phyloP scores from a whole-genome alignment of 2,113 vertebrate genomes.

The Pachycephala philippinensis region DNA sequence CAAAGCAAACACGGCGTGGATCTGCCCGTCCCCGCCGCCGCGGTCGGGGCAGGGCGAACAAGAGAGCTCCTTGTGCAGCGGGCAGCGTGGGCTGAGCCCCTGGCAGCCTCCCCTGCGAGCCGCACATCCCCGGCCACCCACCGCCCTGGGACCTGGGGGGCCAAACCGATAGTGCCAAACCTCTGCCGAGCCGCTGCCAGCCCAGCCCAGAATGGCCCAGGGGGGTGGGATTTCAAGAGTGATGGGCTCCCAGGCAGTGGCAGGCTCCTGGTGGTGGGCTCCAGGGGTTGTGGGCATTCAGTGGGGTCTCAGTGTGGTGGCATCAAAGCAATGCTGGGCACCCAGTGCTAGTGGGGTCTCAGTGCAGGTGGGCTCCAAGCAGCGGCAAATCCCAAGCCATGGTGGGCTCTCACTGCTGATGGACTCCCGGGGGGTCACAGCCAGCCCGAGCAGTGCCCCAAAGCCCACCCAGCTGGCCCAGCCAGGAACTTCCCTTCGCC shows the following conservation, averaged over 20 bases:
- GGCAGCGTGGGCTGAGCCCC: background rate
- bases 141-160: accelerated
- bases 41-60: background rate
- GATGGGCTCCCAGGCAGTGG: background rate
- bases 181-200: background rate
- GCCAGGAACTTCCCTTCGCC: background rate
- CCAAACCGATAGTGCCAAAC: background rate
- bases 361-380: background rate
- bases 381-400: background rate
- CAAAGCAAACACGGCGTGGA: background rate
- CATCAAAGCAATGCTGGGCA: background rate
- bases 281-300: background rate
- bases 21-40: background rate
- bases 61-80: background rate
- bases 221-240: background rate
- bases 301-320: background rate
- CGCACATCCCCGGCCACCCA: background rate
- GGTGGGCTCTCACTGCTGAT: background rate
- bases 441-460: background rate
- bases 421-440: background rate
- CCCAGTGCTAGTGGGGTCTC: background rate
- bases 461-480: background rate
- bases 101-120: background rate
- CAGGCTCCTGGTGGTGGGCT: background rate
- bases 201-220: background rate